Conservation (phyloP, 2,113 vertebrate species). For the Colinus virginianus region DNA sequence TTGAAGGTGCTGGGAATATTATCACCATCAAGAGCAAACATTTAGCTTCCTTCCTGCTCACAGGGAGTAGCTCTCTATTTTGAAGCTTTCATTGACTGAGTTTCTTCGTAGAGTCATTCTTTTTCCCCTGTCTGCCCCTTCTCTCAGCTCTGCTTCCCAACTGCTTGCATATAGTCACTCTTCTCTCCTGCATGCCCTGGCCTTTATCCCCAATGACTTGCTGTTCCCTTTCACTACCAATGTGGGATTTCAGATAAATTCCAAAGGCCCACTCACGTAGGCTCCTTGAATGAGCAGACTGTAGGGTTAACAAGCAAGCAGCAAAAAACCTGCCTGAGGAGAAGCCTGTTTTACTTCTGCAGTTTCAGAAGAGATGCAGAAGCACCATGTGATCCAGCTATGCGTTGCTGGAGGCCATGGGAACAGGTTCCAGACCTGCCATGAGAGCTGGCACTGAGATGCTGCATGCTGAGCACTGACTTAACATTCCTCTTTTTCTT, state of each 20-base stretch:
- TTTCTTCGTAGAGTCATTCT: not conserved
- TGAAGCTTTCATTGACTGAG: not conserved
- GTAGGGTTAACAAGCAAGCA: not conserved
- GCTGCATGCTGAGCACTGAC: not conserved
- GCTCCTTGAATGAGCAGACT: not conserved
- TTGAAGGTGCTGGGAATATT: not conserved
- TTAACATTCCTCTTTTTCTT: not conserved
- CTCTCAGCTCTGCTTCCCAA: not conserved
- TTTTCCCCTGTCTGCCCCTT: not conserved
- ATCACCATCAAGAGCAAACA: not conserved
- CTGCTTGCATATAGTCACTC: not conserved
- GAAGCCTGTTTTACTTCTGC: not conserved
- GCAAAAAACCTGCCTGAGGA: not conserved
- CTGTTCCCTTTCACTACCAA: not conserved
- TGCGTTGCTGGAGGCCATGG: not conserved
- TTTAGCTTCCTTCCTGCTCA: rapidly evolving
- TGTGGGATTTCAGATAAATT: not conserved
- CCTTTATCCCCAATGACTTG: not conserved
- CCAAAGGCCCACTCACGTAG: not conserved
- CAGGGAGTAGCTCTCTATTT: not conserved
- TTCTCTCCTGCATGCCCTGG: not conserved
- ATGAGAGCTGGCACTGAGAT: not conserved
- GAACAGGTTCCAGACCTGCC: not conserved
- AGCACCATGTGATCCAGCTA: not conserved
- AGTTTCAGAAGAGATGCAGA: not conserved